Conservation (phyloP, 1,140 invertebrate species). For the Spodoptera litura region DNA sequence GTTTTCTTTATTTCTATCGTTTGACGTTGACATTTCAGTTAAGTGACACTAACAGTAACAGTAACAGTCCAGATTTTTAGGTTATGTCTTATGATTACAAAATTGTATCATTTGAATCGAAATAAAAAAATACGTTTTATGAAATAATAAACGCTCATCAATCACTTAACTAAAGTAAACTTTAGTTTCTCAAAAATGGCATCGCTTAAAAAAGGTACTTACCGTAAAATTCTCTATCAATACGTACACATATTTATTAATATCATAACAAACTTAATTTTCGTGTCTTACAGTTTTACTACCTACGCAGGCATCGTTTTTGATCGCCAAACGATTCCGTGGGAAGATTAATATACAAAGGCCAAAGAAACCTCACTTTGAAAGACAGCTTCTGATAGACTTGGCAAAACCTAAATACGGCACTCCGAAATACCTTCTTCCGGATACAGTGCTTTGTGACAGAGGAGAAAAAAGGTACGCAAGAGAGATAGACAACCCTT, state of each 20-base stretch:
- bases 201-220: slow-evolving; percentile 33
- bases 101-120: no score
- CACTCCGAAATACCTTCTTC: slow-evolving; percentile 72
- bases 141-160: no score
- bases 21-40: no score
- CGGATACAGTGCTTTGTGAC: slow-evolving; percentile 69
- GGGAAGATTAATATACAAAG: slow-evolving; percentile 92
- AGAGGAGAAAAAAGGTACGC: slow-evolving; percentile 53
- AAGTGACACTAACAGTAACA: no score
- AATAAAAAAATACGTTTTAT: no score
- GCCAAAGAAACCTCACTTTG: slow-evolving; percentile 89
- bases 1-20: no score
- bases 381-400: slow-evolving; percentile 87
- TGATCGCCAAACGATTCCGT: slow-evolving; percentile 88
- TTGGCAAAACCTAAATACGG: slow-evolving; percentile 88
- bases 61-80: not conserved
- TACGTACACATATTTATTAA: not conserved
- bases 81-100: not conserved
- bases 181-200: slow-evolving; percentile 1
- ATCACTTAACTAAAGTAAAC: not conserved
- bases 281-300: slow-evolving; percentile 77
- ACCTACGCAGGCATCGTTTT: slow-evolving; percentile 73
- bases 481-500: slow-evolving; percentile 87
- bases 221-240: not conserved
- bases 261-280: not conserved